Base-by-base conservation (phyloP, 37 sponge, comb jelly and placozoan genomes). In the Haliclona indistincta region DNA sequence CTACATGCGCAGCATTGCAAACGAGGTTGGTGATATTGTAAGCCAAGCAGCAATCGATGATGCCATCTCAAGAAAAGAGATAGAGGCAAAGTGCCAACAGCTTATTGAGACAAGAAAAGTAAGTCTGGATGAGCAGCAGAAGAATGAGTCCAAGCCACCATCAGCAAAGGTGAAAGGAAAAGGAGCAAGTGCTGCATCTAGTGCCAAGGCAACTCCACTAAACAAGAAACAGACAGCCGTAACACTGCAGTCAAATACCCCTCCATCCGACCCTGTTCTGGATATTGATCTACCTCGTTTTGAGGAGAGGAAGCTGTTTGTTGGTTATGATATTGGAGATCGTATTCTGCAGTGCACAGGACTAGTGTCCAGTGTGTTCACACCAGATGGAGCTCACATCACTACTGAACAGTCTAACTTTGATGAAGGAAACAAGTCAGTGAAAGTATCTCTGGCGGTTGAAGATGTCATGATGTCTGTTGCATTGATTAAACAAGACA, bases 281-380 rank as follows among this genome's bases (percentile, higher is more conserved):
- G 60, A 54, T 38, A 32, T 32, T 17, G 25, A 28, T 38, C 30
- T 54, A 19, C 36, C 55, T 3, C 41, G 25, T 4, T 77, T 82
- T 28, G 38, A 71, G 20, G 56, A 49, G 41, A 79, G 66, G 25
- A 77, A 60, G 33, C 65, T 63, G 22, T 90, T 76, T 68, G 36
- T 61, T 28, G 91, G 73, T 3, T 90, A 90, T 53, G 70, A 80
- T 30, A 36, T 90, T 26, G 82, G 74, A 32, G 83, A 86, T 25
- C 51, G n/a, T 34, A 78, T 86, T 28, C 47, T 85, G 7, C 43
- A 76, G 47, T 56, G 33, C 38, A 67, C 55, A 43, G 61, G 71
- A 20, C 44, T 17, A 15, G 58, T 70, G 38, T 40, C 83, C 22
- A 75, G 76, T 15, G 55, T 55, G 10, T 81, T 75, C 43, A 62